Conservation (phyloP, 1,140 invertebrate genomes). For the Orussus abietinus region DNA sequence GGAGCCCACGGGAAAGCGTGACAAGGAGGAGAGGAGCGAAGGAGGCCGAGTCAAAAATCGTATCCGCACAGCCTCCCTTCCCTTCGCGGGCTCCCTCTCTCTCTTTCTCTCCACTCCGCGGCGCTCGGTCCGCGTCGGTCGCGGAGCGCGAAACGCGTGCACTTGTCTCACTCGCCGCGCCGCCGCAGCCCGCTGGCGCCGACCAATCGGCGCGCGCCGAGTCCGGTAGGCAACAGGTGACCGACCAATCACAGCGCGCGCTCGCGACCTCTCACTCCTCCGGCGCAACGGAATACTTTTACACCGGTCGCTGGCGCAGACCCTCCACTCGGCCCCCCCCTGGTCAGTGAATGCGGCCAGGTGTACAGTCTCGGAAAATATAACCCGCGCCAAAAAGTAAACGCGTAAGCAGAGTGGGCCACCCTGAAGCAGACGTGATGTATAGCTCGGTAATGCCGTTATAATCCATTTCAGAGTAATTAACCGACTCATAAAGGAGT, state of each 20-base stretch:
- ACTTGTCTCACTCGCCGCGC: slow-evolving; percentile 31
- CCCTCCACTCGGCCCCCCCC: slow-evolving; percentile 17
- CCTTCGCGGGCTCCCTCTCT: slow-evolving; percentile 24
- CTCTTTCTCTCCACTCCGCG: slow-evolving; percentile 10
- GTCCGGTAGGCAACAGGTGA: slow-evolving; percentile 53
- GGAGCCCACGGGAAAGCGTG: too few relatives aligned
- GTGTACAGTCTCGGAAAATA: too few relatives aligned
- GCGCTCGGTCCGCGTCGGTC: neutral
- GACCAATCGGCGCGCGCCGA: slow-evolving; percentile 33
- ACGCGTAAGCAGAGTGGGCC: too few relatives aligned
- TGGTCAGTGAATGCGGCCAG: too few relatives aligned
- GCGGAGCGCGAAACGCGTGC: slow-evolving; percentile 16
- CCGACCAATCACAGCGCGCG: slow-evolving; percentile 34
- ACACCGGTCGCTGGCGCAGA: slow-evolving; percentile 14
- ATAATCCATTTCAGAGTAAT: too few relatives aligned
- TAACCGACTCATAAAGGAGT: too few relatives aligned
- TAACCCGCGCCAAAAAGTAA: too few relatives aligned
- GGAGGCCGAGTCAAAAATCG: neutral
- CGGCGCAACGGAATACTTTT: too few relatives aligned
- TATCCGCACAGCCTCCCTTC: neutral
- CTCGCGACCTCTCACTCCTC: slow-evolving; percentile 25
- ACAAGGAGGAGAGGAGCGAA: neutral
- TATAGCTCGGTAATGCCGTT: too few relatives aligned
- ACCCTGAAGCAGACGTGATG: too few relatives aligned
- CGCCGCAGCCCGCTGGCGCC: slow-evolving; percentile 28